Conservation (phyloP, 2,797 vertebrate species). For the Helostoma temminkii region DNA sequence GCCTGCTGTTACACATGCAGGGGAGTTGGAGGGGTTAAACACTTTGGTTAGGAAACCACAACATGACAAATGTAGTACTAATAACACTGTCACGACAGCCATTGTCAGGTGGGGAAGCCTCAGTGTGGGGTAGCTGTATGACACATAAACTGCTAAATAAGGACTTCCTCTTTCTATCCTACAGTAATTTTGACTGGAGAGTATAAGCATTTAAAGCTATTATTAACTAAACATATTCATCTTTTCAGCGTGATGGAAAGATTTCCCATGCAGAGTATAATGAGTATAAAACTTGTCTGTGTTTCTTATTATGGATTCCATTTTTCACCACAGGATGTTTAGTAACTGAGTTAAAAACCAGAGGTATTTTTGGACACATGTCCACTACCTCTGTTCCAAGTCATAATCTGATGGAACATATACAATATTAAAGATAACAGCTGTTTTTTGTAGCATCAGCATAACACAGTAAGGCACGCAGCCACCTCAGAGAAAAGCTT, state of each 20-base stretch:
- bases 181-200: slow-evolving; percentile 3
- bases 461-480: not conserved
- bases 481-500: slow-evolving; percentile 26
- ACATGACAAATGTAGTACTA: slow-evolving; percentile 76
- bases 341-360: slow-evolving; percentile 29
- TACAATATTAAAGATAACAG: slow-evolving; percentile 8
- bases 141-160: slow-evolving; percentile 32
- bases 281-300: slow-evolving; percentile 26
- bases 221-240: slow-evolving; percentile 2
- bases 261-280: not conserved
- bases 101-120: slow-evolving; percentile 56
- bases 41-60: slow-evolving; percentile 73
- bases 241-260: not conserved
- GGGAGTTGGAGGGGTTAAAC: slow-evolving; percentile 19
- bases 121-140: slow-evolving; percentile 28
- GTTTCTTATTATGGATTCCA: slow-evolving; percentile 26
- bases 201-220: not conserved
- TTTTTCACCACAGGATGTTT: slow-evolving; percentile 21
- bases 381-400: slow-evolving; percentile 2
- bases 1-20: slow-evolving; percentile 39
- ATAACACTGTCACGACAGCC: slow-evolving; percentile 59
- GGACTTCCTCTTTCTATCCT: slow-evolving; percentile 51
- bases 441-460: slow-evolving; percentile 25
- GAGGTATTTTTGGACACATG: slow-evolving; percentile 14
- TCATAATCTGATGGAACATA: slow-evolving; percentile 19